A percentile compares a stretch with the other conserved stretches of the same genome.
Evolutionary conservation across 2,113 vertebrate species (phyloP).

Genomic region (Narcine bancroftii): DNA sequence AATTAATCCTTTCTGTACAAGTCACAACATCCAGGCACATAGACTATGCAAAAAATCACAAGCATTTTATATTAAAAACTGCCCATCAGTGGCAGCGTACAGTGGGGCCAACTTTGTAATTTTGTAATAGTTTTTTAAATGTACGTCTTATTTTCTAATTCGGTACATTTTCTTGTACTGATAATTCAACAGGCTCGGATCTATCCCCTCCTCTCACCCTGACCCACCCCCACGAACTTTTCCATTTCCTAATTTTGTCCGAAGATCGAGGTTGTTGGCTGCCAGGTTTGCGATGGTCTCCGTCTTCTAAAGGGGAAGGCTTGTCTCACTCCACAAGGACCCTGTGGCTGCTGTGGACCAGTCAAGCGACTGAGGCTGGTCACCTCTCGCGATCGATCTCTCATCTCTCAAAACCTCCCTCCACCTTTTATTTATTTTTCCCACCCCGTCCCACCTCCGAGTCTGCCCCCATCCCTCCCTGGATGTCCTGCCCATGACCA

Average conservation of each 20-base stretch:
- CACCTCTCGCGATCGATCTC: no score
- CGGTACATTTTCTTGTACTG: constrained; percentile 12
- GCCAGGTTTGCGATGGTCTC: neutral
- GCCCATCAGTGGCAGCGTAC: neutral
- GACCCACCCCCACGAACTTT: no score
- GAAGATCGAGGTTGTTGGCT: no score
- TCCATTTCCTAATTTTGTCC: no score
- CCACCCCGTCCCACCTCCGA: neutral
- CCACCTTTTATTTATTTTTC: no score
- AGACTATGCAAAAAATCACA: constrained; percentile 17
- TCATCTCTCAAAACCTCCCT: no score
- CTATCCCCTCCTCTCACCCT: neutral
- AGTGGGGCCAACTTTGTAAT: constrained; percentile 9
- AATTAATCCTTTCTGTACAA: neutral
- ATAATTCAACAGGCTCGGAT: neutral
- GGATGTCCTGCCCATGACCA: neutral
- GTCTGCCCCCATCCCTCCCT: neutral
- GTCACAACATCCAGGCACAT: neutral
- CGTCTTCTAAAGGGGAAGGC: neutral
- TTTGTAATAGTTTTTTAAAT: constrained; percentile 29
- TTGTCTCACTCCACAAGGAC: no score
- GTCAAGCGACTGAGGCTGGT: no score
- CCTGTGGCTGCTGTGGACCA: no score
- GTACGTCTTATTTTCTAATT: neutral
- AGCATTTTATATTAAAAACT: neutral